Base-by-base conservation (phyloP, 2,113 vertebrate genomes). In the Ciconia boyciana region DNA sequence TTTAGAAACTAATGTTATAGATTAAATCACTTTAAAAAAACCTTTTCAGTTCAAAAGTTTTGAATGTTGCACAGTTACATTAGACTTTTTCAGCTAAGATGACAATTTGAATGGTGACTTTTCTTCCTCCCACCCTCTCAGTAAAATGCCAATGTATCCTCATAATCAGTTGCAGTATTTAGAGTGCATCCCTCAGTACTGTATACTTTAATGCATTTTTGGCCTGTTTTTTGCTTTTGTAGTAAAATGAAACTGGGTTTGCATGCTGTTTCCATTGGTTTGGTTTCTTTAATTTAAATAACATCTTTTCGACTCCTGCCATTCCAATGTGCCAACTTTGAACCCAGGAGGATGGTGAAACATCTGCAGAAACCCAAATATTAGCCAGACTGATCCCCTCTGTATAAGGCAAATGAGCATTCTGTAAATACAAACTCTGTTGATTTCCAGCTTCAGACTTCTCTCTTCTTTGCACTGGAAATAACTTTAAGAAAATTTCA, bases 321-420 rank as follows among this genome's bases (percentile, higher is more conserved):
- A 68, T 78, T 91, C 48, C 66, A 61, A 4, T 69, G 49, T 86
- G 90, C 62, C 94, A 94, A 16, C 46, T 88, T 92, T 77, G 52
- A 97, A 83, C 68, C 34, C 83, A 87, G 62, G 49, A 95, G 54
- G 28, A 83, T 61, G 62, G 21, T n/a, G 46, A 83, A 94, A 83
- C 94, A 93, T 36, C 54, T 96, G 75, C 71, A 93, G 71, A 90
- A 94, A 83, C 54, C 71, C 88, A 94, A 96, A 86, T 90, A 94
- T 95, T 83, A 66, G 11, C 86, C 68, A 88, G 70, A 72, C 20
- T 61, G 79, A 74, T 93, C 71, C 26, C 19, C 76, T 86, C 62
- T 81, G 43, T 88, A 88, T 28, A 61, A 80, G 52, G 22, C 39
- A 92, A 95, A 89, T 26, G 28, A 93, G 51, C 44, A 58, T 36